phyloP scores from a whole-genome alignment of 2,113 vertebrate genomes.

The Pterocles gutturalis region DNA sequence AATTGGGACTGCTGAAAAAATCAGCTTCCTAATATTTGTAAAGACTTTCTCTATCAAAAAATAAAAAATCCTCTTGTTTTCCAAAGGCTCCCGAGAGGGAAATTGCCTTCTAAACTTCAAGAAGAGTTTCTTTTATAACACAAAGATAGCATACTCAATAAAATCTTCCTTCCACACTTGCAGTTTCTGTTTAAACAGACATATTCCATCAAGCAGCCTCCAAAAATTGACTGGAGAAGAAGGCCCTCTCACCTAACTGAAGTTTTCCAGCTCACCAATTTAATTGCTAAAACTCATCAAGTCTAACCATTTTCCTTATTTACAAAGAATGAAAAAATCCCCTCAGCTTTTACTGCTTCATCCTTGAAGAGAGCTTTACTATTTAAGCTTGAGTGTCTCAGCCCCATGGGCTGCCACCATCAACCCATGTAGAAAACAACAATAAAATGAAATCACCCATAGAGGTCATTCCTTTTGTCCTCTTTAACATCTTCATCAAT shows the following conservation, averaged over 20 bases:
- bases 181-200: constrained; percentile 8
- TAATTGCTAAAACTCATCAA: constrained; percentile 40
- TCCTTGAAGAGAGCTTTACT: constrained; percentile 51
- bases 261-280: constrained; percentile 51
- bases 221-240: not conserved
- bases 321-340: constrained; percentile 21
- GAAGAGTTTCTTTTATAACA: not conserved
- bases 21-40: not conserved
- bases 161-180: constrained; percentile 3
- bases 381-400: constrained; percentile 40
- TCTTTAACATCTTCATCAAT: no score
- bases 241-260: not conserved
- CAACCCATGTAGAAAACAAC: constrained; percentile 56
- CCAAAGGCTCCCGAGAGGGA: not conserved
- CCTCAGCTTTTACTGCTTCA: constrained; percentile 43
- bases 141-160: constrained; percentile 23
- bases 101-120: constrained; percentile 31
- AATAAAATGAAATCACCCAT: constrained; percentile 62
- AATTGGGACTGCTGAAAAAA: not conserved
- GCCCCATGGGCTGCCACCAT: constrained; percentile 37
- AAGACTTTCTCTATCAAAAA: constrained; percentile 10
- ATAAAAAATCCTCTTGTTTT: not conserved
- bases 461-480: constrained; percentile 59
- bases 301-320: constrained; percentile 26
- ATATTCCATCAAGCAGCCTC: not conserved